Evolutionary conservation across 1,140 invertebrate species (phyloP).

Genomic region (Elymnias hypermnestra): DNA sequence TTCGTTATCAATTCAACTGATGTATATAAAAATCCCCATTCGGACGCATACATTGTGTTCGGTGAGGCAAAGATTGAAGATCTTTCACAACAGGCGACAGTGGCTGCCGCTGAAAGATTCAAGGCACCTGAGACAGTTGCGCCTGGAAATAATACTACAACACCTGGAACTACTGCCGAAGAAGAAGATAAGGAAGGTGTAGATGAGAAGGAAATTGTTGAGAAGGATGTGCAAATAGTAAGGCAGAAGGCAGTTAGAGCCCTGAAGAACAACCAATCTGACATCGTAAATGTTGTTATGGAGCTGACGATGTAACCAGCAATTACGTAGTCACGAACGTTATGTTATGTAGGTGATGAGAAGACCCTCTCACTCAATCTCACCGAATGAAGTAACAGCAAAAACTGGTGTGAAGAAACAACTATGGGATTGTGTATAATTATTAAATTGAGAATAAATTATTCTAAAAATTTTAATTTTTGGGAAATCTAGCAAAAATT

Average conservation of each 20-base stretch:
- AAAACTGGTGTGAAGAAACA: too few species aligned
- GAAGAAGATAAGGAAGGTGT: constrained; percentile 92
- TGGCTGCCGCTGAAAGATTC: constrained; percentile 98
- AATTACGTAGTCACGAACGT: too few species aligned
- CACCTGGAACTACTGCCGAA: constrained; percentile 88
- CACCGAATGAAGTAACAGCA: too few species aligned
- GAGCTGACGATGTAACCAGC: too few species aligned
- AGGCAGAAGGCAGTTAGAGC: constrained; percentile 96
- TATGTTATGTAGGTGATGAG: too few species aligned
- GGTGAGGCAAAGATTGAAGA: constrained; percentile 99
- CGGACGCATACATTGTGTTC: constrained; percentile 99
- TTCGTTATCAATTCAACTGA: constrained; percentile 99
- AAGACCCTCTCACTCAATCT: too few species aligned
- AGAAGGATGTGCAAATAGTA: constrained; percentile 98
- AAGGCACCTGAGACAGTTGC: constrained; percentile 89
- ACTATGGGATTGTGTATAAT: too few species aligned
- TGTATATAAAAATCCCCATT: constrained; percentile 99
- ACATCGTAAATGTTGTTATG: constrained; percentile 97
- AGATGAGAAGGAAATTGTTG: constrained; percentile 97
- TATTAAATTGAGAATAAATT: too few species aligned
- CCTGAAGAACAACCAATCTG: constrained; percentile 96
- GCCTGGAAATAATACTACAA: constrained; percentile 81
- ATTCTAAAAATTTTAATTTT: too few species aligned
- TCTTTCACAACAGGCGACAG: constrained; percentile 98
- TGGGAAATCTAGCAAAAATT: too few species aligned